Evolutionary conservation across 2,888 invertebrate species (phyloP), one percentile per base, ranked within the genome.

Genomic region (Megaustenia siamemsis): DNA sequence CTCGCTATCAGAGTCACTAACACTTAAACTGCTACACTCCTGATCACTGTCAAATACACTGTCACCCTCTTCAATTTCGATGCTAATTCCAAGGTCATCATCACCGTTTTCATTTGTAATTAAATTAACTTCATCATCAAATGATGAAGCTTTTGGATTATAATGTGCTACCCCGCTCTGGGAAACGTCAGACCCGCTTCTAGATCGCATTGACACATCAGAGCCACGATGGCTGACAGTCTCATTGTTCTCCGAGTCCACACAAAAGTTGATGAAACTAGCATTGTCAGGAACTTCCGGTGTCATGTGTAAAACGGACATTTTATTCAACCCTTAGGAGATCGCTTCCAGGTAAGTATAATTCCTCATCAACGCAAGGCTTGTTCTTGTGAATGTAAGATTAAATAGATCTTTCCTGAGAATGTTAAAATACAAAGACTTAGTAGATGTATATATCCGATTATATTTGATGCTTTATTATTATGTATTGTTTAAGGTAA

Each of bases 11-110:
- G 69, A 53, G 43, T 71, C 71, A 32, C 69, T 71, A 21, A 71
- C 71, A 40, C 81, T 81, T 0, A 81, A 12, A 56, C 81, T 81
- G 56, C 69, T 71, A 28, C 81, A 81, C 56, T 81, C 71, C 18
- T 69, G 32, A 18, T 81, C 71, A 18, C 69, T 81, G 40, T 81
- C 32, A 56, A 81, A 81, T 6, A 53, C 56, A 32, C 81, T 81
- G 32, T 81, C 81, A 0, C 71, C 69, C n/a, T 81, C 81, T 15
- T 69, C 71, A 0, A 71, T 32, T 49, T 81, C 81, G 6, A 81
- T 56, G n/a, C 71, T 81, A 21, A 71, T 56, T 8, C 81, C 71
- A n/a, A 71, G 53, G n/a, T 79, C 79, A 18, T 66, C 45, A 5
- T 43, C 35, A 49, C 45, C 35, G 3, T 49, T 49, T 49, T 38